Base-by-base conservation (phyloP, 37 sponge, comb jelly and placozoan genomes). In the Spongia lamella region DNA sequence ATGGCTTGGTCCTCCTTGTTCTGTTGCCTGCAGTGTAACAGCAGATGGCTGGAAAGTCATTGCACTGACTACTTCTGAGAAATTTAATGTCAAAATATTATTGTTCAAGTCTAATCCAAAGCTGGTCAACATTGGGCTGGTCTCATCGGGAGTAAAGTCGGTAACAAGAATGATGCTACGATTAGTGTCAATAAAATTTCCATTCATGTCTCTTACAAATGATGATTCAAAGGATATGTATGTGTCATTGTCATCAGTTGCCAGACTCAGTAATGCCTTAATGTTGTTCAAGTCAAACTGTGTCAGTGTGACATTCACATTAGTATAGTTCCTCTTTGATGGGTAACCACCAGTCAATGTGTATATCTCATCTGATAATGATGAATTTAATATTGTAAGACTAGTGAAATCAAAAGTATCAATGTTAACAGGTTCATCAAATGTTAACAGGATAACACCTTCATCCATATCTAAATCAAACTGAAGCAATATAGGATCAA, bases 11-110 rank as follows among this genome's bases (percentile, higher is more conserved):
- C 0, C 58, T 15, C 79, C 78, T 20, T 25, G 43, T 30, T 49
- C 68, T 20, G 79, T 52, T 25, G 64, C 72, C 16, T 63, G 56
- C 9, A 94, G 72, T 20, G 75, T 75, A 16, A 94, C 27, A 3
- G 71, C 63, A 24, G 62, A 30, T 15, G 80, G 64, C 31, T 77
- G 79, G 43, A 94, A 90, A 37, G 88, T 86, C 17, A 35, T 22
- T 24, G 89, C 88, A 68, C 69, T 81, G n/a, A 90, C 79, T 24
- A 87, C 75, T 73, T 94, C 95, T 32, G 65, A 79, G 53, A 94
- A 90, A 30, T 75, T 87, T 13, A 94, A 79, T 19, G 43, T 30
- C 13, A 94, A 58, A 15, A 65, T 63, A 35, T 90, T 79, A 34
- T 53, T 60, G 5, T 72, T 85, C 63, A 94, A 32, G 61, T 94